A percentile compares a stretch with the other conserved stretches of the same genome.
These are phyloP conservation scores for Vombatus ursinus DNA, from an alignment of 2,113 vertebrate genomes.

Conservation along the genomic window DNA sequence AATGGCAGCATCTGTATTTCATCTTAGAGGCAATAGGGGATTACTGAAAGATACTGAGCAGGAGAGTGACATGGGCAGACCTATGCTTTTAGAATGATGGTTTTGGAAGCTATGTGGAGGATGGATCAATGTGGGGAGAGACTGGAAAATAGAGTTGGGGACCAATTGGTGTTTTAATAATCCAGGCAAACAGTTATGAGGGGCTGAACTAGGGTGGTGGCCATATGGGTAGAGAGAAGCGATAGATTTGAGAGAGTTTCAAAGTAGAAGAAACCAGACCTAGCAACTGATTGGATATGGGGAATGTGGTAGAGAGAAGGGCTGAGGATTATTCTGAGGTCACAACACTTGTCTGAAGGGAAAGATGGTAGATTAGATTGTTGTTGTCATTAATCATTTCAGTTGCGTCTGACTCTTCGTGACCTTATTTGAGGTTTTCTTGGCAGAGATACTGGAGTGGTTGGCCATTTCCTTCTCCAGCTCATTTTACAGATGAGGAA, in stretches of 20 bases:
- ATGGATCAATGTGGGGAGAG: not conserved
- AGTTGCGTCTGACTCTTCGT: not conserved
- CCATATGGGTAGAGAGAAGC: not conserved
- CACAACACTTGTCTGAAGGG: not conserved
- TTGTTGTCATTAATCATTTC: not conserved
- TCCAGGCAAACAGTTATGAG: not conserved
- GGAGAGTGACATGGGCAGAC: not conserved
- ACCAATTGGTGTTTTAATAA: not conserved
- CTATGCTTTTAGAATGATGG: not conserved
- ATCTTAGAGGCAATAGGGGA: not conserved
- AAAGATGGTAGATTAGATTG: not conserved
- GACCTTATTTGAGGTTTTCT: not conserved
- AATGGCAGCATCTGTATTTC: not conserved
- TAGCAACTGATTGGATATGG: not conserved
- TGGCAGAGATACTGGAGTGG: not conserved
- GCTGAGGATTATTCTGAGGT: not conserved
- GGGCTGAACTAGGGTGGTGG: not conserved
- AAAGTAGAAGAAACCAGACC: not conserved
- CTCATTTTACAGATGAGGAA: too few relatives aligned
- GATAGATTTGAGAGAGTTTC: not conserved
- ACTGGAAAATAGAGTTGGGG: not conserved
- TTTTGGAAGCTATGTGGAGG: not conserved
- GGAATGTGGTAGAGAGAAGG: not conserved
- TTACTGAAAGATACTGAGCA: not conserved
- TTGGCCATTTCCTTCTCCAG: too few relatives aligned